phyloP scores from a whole-genome alignment of 2,888 invertebrate genomes.

The Drosophila subquinaria region DNA sequence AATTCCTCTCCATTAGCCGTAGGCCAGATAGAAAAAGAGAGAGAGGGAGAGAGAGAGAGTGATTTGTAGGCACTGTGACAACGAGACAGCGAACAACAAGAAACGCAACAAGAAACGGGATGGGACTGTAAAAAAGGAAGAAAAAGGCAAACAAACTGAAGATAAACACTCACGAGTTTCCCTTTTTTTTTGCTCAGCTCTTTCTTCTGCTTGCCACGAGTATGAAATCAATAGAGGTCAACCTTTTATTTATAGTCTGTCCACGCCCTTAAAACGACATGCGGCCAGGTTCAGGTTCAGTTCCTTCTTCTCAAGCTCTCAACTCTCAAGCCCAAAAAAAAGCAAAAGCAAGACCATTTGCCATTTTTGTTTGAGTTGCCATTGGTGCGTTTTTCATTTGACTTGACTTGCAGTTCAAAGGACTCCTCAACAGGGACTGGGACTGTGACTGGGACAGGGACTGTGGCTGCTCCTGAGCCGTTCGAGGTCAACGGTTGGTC shows the following conservation, averaged over 20 bases:
- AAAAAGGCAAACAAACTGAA: slow-evolving; percentile 55
- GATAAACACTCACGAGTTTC: slow-evolving; percentile 56
- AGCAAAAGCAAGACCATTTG: slow-evolving; percentile 50
- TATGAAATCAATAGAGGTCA: slow-evolving; percentile 71
- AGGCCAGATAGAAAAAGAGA: slow-evolving; percentile 6
- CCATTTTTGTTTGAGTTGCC: slow-evolving; percentile 75
- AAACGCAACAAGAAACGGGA: background rate
- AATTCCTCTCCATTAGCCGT: slow-evolving; percentile 74
- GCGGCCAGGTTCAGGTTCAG: slow-evolving; percentile 22
- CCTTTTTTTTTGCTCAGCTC: slow-evolving; percentile 24
- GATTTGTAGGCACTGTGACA: slow-evolving; percentile 33
- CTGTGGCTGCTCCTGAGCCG: slow-evolving; percentile 10
- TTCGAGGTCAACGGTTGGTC: slow-evolving; percentile 72
- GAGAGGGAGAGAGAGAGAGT: background rate
- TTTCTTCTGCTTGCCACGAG: slow-evolving; percentile 35
- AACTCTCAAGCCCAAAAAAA: slow-evolving; percentile 28
- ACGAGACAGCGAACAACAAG: slow-evolving; percentile 16
- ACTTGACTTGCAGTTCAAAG: slow-evolving; percentile 82
- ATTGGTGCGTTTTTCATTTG: slow-evolving; percentile 75
- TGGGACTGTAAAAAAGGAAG: slow-evolving; percentile 8
- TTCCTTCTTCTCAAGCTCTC: slow-evolving; percentile 11
- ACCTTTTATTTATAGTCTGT: slow-evolving; percentile 77
- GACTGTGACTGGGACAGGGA: slow-evolving; percentile 3
- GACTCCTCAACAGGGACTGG: slow-evolving; percentile 22
- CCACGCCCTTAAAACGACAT: slow-evolving; percentile 51